Conservation (phyloP, 1,140 invertebrate genomes). For the Lepidurus apus region DNA sequence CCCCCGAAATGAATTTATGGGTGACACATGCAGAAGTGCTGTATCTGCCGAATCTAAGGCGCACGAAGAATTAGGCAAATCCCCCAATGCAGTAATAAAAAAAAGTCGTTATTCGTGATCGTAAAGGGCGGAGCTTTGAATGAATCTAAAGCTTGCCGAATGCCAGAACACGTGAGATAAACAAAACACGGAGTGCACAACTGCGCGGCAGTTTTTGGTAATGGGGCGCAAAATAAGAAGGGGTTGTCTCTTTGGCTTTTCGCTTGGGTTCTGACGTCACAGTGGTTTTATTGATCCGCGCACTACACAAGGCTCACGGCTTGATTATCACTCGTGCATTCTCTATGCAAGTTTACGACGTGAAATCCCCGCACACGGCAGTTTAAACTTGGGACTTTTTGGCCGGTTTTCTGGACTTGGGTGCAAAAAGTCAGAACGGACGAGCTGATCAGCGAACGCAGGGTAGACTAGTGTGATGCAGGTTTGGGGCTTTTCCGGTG, state of each 20-base stretch:
- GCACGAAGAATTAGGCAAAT: neutral
- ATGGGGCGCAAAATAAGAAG: slow-evolving; percentile 8
- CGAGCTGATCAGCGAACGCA: neutral
- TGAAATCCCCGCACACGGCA: neutral
- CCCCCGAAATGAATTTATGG: neutral
- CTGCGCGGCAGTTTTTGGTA: neutral
- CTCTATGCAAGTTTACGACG: neutral
- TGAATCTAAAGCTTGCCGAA: neutral
- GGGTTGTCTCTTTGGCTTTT: slow-evolving; percentile 16
- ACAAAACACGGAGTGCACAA: neutral
- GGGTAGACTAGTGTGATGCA: neutral
- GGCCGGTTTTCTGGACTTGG: neutral
- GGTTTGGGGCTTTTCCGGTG: neutral
- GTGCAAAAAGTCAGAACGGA: neutral
- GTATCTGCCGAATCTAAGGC: neutral
- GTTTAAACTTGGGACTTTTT: neutral
- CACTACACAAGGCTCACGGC: slow-evolving; percentile 1
- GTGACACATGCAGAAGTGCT: neutral
- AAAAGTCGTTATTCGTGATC: neutral
- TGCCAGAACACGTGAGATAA: neutral
- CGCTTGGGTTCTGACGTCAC: neutral
- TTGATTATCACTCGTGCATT: neutral
- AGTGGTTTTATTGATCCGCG: slow-evolving; percentile 12
- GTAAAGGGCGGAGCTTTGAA: slow-evolving; percentile 7
- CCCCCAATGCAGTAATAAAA: neutral